Evolutionary conservation across 2,113 vertebrate genomes (phyloP).

Genomic region (Artemisiospiza belli): DNA sequence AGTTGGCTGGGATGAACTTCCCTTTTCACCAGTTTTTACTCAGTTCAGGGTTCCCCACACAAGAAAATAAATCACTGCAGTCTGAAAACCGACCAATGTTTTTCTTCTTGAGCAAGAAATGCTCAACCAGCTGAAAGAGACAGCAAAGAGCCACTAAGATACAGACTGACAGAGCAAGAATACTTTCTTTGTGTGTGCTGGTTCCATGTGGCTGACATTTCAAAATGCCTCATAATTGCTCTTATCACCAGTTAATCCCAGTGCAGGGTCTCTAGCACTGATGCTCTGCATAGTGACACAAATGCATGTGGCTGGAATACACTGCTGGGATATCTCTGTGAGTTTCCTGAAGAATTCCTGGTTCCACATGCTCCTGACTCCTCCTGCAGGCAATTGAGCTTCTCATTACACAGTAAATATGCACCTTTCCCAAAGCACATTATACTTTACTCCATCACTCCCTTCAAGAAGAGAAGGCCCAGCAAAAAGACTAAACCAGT

Average conservation of each 20-base stretch:
- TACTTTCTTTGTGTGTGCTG: not conserved
- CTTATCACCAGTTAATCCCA: not conserved
- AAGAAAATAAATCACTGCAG: not conserved
- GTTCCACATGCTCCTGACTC: not conserved
- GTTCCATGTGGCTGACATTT: not conserved
- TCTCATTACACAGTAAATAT: not conserved
- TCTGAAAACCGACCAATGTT: not conserved
- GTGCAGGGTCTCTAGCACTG: not conserved
- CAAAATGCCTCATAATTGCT: not conserved
- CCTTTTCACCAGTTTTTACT: not conserved
- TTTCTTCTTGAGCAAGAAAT: not conserved
- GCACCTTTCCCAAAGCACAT: not conserved
- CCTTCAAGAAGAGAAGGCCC: not conserved
- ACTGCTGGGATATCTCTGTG: not conserved
- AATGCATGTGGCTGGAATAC: not conserved
- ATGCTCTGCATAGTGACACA: not conserved
- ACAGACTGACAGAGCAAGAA: not conserved
- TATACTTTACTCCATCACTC: not conserved
- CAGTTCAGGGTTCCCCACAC: rapidly evolving
- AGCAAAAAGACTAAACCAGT: not conserved
- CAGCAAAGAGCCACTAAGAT: not conserved
- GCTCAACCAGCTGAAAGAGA: not conserved
- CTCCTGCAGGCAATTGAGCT: slow-evolving; percentile 15
- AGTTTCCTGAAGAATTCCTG: not conserved
- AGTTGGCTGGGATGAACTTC: not conserved